Evolutionary conservation across 2,888 invertebrate genomes (phyloP).

Genomic region (Caenorhabditis sinica): DNA sequence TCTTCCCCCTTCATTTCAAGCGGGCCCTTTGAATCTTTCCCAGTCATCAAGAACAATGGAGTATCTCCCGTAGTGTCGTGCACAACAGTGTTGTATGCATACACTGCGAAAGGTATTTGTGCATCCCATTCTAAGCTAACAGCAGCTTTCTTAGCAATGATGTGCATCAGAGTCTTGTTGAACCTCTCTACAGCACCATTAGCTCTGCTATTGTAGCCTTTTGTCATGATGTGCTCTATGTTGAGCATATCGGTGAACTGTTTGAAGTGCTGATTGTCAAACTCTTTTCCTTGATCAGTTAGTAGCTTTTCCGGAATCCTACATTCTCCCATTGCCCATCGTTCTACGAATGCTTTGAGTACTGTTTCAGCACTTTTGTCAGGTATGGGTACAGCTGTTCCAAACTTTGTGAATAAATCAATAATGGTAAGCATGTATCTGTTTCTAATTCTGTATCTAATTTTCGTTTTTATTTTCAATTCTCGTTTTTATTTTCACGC

Average conservation of each 20-base stretch:
- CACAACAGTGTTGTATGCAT: neutral
- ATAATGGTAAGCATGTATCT: conserved; percentile 55
- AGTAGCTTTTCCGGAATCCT: neutral
- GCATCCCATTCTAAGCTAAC: conserved; percentile 61
- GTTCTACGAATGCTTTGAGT: conserved; percentile 15
- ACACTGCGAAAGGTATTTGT: conserved; percentile 58
- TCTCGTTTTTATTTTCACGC: too few relatives aligned
- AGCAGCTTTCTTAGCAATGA: conserved; percentile 44
- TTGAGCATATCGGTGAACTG: neutral
- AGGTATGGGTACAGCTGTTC: conserved; percentile 29
- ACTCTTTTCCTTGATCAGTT: conserved; percentile 26
- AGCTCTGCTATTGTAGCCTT: neutral
- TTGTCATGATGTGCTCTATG: neutral
- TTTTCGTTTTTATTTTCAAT: too few relatives aligned
- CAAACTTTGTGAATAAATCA: conserved; percentile 63
- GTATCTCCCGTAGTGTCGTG: neutral
- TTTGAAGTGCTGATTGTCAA: neutral
- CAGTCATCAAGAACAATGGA: neutral
- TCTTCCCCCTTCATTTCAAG: conserved; percentile 24
- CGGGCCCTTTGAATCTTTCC: conserved; percentile 8
- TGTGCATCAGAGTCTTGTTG: conserved; percentile 32
- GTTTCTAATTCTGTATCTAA: too few relatives aligned
- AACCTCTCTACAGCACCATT: conserved; percentile 61
- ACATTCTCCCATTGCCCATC: conserved; percentile 21
- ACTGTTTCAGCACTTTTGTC: conserved; percentile 59